A percentile compares a stretch with the other conserved stretches of the same genome.
Conservation (phyloP, 2,888 invertebrate genomes). For the Iselma pallidipennis region DNA sequence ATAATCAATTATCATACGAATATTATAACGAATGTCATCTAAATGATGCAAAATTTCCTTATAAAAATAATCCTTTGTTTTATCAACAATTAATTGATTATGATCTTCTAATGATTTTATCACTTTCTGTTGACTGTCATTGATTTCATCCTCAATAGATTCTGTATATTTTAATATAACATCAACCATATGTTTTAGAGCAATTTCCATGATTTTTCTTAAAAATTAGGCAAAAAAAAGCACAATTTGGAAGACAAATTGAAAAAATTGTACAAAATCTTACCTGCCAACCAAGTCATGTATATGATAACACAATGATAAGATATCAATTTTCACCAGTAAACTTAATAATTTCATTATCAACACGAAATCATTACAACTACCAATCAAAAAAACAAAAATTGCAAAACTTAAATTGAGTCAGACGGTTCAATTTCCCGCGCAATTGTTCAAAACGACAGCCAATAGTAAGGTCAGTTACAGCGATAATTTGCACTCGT, state of each 20-base stretch:
- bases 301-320: neutral
- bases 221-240: neutral
- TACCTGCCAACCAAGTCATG: neutral
- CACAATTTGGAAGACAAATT: neutral
- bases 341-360: neutral
- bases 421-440: too few relatives aligned
- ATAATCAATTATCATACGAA: conserved; percentile 33
- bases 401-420: too few relatives aligned
- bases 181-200: conserved; percentile 28
- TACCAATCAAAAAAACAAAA: too few relatives aligned
- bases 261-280: neutral
- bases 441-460: too few relatives aligned
- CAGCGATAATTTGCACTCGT: too few relatives aligned
- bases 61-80: conserved; percentile 38
- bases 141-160: conserved; percentile 33
- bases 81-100: conserved; percentile 32
- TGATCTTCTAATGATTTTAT: neutral
- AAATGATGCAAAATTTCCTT: conserved; percentile 36
- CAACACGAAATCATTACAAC: neutral
- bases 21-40: conserved; percentile 28
- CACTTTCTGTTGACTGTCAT: conserved; percentile 11
- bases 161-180: conserved; percentile 31
- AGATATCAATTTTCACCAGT: neutral
- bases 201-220: neutral
- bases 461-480: too few relatives aligned